A percentile compares a stretch with the other conserved stretches of the same genome.
Evolutionary conservation across 2,797 vertebrate species (phyloP).

Genomic region (Echeneis naucrates): DNA sequence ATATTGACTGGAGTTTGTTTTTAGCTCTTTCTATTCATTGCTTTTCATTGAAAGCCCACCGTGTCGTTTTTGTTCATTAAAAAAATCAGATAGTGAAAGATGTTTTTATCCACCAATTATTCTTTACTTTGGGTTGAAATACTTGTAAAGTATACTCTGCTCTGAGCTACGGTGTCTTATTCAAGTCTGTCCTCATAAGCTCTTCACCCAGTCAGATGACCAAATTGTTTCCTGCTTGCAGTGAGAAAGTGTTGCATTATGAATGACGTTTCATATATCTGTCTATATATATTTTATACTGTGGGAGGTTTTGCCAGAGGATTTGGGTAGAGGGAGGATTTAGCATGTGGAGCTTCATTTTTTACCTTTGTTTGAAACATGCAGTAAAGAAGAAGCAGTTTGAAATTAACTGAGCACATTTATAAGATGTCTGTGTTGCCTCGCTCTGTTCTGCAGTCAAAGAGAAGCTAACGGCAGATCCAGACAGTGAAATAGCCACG

Average conservation of each 20-base stretch:
- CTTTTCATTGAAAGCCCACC: not conserved
- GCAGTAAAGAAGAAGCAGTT: not conserved
- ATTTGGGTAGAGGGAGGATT: not conserved
- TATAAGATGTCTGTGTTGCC: slow-evolving; percentile 20
- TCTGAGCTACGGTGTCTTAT: not conserved
- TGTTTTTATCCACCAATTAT: not conserved
- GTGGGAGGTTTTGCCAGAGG: slow-evolving; percentile 3
- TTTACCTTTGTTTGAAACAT: slow-evolving; percentile 13
- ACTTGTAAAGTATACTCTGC: not conserved
- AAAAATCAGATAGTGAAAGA: not conserved
- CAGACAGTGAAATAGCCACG: slow-evolving; percentile 98
- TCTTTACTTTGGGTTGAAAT: not conserved
- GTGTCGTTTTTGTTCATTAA: not conserved
- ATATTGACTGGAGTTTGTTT: not conserved
- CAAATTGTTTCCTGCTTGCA: not conserved
- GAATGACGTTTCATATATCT: not conserved
- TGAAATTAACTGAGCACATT: slow-evolving; percentile 1
- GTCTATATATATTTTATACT: not conserved
- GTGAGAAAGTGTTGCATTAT: not conserved
- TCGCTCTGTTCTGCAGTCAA: slow-evolving; percentile 87
- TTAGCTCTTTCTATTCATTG: no score
- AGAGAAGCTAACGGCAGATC: slow-evolving; percentile 97
- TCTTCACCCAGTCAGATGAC: not conserved
- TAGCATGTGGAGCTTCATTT: not conserved
- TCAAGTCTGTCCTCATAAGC: not conserved